phyloP scores from a whole-genome alignment of 2,888 invertebrate species.

The Lomographa bimaculata region DNA sequence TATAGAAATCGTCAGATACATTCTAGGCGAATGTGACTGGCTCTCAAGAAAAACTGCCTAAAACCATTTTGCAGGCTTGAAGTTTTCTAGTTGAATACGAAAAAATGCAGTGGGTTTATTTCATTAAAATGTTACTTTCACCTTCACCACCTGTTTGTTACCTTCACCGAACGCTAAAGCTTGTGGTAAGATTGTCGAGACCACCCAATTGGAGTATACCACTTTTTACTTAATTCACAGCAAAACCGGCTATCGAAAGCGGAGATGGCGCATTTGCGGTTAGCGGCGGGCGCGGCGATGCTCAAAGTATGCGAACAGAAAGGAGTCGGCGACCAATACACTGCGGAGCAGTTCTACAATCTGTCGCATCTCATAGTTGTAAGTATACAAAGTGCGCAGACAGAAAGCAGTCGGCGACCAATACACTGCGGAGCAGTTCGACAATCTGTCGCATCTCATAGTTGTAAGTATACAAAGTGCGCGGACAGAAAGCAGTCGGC shows the following conservation, averaged over 20 bases:
- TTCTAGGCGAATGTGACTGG: no score
- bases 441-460: constrained; percentile 95
- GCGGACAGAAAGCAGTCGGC: constrained; percentile 97
- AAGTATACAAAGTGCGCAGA: constrained; percentile 94
- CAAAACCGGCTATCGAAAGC: constrained; percentile 90
- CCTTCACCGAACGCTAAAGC: no score
- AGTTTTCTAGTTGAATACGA: no score
- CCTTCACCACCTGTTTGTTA: no score
- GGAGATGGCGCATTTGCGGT: constrained; percentile 96
- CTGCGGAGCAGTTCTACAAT: constrained; percentile 97
- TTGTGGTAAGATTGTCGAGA: no score
- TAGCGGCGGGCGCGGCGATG: constrained; percentile 97
- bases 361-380: constrained; percentile 95
- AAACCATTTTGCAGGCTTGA: no score
- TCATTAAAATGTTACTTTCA: no score
- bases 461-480: constrained; percentile 93
- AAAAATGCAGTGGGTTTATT: no score
- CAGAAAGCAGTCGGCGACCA: constrained; percentile 98
- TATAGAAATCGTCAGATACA: no score
- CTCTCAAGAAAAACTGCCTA: no score
- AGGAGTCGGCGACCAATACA: constrained; percentile 97
- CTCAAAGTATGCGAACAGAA: constrained; percentile 98
- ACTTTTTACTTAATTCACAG: constrained; percentile 57
- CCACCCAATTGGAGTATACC: no score
- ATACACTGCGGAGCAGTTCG: constrained; percentile 97